Conservation (phyloP, 2,888 invertebrate species). For the Synergus itoensis region DNA sequence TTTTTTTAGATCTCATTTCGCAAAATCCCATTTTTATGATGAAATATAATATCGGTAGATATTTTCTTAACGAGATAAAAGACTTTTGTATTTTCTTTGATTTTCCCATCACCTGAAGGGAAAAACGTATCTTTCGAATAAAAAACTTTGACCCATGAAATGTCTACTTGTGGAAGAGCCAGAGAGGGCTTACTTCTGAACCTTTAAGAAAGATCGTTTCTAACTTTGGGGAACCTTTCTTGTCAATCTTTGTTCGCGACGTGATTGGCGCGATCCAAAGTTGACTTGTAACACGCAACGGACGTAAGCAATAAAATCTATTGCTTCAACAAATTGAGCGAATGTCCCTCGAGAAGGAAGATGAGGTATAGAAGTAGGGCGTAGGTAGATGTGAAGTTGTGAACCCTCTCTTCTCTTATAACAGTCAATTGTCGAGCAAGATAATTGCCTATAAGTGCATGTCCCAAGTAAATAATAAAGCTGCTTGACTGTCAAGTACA, state of each 20-base stretch:
- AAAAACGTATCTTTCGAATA: background rate
- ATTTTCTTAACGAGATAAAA: background rate
- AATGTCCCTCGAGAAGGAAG: slow-evolving; percentile 50
- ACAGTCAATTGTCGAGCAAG: slow-evolving; percentile 65
- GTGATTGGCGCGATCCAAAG: slow-evolving; percentile 47
- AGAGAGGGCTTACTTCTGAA: background rate
- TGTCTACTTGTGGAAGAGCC: background rate
- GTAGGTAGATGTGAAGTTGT: slow-evolving; percentile 46
- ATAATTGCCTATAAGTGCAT: slow-evolving; percentile 60
- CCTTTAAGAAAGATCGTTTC: slow-evolving; percentile 12
- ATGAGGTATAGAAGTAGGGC: slow-evolving; percentile 47
- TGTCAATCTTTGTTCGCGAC: slow-evolving; percentile 23
- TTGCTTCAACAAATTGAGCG: slow-evolving; percentile 56
- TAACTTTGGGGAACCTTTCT: slow-evolving; percentile 26
- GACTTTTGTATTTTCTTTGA: background rate
- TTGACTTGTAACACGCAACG: slow-evolving; percentile 52
- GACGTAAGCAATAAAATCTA: slow-evolving; percentile 64
- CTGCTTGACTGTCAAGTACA: slow-evolving; percentile 37
- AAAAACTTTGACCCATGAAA: slow-evolving; percentile 20
- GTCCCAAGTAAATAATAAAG: slow-evolving; percentile 67
- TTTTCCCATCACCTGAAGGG: background rate
- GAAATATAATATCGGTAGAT: too few relatives aligned
- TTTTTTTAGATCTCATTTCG: too few relatives aligned
- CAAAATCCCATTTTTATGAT: too few relatives aligned
- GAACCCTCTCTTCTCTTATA: slow-evolving; percentile 57